phyloP scores from a whole-genome alignment of 2,113 vertebrate species.

The Hemiprocne comata region DNA sequence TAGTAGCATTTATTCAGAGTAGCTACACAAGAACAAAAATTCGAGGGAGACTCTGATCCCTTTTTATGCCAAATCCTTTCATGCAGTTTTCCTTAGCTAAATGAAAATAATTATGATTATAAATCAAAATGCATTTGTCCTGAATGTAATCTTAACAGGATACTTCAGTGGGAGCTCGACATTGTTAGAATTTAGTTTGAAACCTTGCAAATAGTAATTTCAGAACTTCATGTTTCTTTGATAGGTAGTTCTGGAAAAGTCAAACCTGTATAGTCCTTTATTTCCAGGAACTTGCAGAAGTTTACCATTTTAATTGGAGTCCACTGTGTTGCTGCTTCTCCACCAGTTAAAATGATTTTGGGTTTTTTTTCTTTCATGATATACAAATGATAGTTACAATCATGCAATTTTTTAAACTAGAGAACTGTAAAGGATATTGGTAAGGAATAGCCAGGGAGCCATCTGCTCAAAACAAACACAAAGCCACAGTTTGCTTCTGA shows the following conservation, averaged over 20 bases:
- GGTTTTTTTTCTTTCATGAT: background rate
- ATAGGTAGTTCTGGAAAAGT: background rate
- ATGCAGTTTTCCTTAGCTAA: background rate
- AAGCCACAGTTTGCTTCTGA: background rate
- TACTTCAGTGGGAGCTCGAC: background rate
- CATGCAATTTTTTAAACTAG: background rate
- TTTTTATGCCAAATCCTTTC: background rate
- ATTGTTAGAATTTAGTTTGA: background rate
- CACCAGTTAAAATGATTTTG: background rate
- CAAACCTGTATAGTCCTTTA: background rate
- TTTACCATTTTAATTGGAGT: background rate
- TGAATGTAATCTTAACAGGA: background rate
- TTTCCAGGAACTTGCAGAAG: background rate
- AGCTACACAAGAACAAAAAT: background rate
- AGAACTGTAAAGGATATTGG: background rate
- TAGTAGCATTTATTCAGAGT: slow-evolving; percentile 24
- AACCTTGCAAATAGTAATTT: background rate
- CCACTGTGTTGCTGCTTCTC: background rate
- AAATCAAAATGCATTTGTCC: slow-evolving; percentile 29
- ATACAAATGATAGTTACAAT: background rate
- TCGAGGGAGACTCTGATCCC: accelerated
- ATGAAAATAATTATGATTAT: slow-evolving; percentile 24
- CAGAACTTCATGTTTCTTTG: background rate
- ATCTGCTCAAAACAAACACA: background rate
- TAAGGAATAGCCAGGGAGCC: background rate